Evolutionary conservation across 2,888 invertebrate genomes (phyloP).

Genomic region (Ochropacha duplaris): DNA sequence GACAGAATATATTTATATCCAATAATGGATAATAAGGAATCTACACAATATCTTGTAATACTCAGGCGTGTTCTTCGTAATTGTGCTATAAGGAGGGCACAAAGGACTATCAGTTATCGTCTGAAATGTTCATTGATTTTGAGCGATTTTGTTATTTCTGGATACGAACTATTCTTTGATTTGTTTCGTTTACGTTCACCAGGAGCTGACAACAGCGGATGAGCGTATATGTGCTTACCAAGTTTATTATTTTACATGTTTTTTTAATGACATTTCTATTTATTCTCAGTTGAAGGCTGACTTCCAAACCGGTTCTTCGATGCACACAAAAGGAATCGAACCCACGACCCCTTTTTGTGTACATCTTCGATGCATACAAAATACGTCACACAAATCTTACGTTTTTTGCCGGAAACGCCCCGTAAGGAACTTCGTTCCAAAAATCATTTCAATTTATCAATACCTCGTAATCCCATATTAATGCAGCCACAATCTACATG

Average conservation of each 20-base stretch:
- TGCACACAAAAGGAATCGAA: no score
- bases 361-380: no score
- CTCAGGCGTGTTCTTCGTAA: neutral
- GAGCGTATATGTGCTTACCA: neutral
- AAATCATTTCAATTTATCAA: no score
- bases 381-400: no score
- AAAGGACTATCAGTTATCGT: conserved; percentile 3
- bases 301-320: no score
- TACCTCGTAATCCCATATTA: no score
- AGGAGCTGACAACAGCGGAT: neutral
- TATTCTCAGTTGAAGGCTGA: no score
- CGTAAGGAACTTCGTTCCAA: no score
- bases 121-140: conserved; percentile 3
- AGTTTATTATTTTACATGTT: neutral
- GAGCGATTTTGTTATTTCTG: neutral
- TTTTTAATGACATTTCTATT: neutral
- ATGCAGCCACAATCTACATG: no score
- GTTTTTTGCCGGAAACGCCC: no score
- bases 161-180: neutral
- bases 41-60: neutral
- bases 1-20: neutral
- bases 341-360: no score
- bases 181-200: neutral
- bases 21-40: neutral
- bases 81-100: neutral